Base-by-base conservation (phyloP, 2,113 vertebrate species). In the Eleginops maclovinus region DNA sequence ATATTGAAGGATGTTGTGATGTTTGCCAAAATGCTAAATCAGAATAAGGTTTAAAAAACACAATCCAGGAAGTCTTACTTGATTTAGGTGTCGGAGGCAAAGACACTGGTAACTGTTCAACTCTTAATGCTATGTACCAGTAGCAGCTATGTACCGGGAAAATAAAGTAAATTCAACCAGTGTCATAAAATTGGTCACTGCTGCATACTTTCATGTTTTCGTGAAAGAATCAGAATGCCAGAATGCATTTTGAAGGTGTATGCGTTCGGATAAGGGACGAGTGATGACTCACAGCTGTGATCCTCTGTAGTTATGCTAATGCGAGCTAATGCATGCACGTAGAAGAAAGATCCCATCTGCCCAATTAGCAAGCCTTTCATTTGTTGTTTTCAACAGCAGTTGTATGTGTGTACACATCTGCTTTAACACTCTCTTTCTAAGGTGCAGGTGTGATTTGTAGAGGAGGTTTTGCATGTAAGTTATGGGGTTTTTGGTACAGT, bases 291-390 rank as follows among this genome's bases (percentile, higher is more conserved):
- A 91, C 77, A 87, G 73, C 81, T 88, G 81, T 86, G 88, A 75
- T 84, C 75, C 77, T 92, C 84, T 89, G 88, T 91, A 87, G 86
- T 84, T 88, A 92, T 93, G 88, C 76, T 89, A 94, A 93, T 93
- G 49, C 58, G 4, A 53, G 61, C 28, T 92, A 89, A 93, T 93
- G 67, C 67, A 91, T 92, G 81, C 88, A 79, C 69, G 47, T 28
- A 53, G 72, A 89, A 90, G 76, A 92, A 89, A 88, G 86, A 85
- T 87, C 82, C 88, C 91, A 90, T 86, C 93, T 91, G 90, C 77
- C 62, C 66, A 85, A 88, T 92, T 91, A 91, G 78, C 65, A 85
- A 75, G 55, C 66, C 14, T 84, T 79, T 36, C 12, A 83, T 92
- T 93, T 93, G 92, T 90, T 88, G 87, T 89, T 87, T 88, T 70